A percentile compares a stretch with the other conserved stretches of the same genome.
phyloP scores from a whole-genome alignment of 2,888 invertebrate species.

The Monopis laevigella region DNA sequence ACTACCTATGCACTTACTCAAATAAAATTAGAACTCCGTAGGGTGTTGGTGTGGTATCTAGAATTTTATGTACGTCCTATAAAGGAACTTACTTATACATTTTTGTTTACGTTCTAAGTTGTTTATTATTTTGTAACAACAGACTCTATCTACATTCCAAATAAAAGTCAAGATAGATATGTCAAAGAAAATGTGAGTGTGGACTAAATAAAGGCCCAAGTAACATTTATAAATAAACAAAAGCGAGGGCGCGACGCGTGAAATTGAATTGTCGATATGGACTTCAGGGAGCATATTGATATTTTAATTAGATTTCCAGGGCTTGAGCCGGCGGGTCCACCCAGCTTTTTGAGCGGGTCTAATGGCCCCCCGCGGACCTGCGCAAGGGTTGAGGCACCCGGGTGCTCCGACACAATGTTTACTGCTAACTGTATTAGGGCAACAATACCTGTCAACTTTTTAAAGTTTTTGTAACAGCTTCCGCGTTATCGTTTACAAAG shows the following conservation, averaged over 20 bases:
- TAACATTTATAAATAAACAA: no score
- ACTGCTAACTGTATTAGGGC: slow-evolving; percentile 64
- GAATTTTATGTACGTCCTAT: no score
- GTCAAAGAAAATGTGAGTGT: no score
- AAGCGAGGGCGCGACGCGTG: slow-evolving; percentile 48
- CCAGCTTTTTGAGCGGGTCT: slow-evolving; percentile 62
- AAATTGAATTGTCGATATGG: slow-evolving; percentile 63
- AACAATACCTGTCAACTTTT: slow-evolving; percentile 58
- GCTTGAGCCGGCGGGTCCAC: slow-evolving; percentile 47
- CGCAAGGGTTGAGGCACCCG: slow-evolving; percentile 57
- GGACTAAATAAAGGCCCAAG: no score
- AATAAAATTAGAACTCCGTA: no score
- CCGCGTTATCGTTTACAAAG: slow-evolving; percentile 66
- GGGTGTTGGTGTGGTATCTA: no score
- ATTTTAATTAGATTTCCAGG: slow-evolving; percentile 68
- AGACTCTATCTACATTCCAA: no score
- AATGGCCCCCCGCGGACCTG: slow-evolving; percentile 63
- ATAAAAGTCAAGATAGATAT: no score
- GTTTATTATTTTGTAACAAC: no score
- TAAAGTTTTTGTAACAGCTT: slow-evolving; percentile 61
- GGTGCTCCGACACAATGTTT: slow-evolving; percentile 63
- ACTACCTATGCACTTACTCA: no score
- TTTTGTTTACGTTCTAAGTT: no score
- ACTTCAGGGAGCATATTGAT: slow-evolving; percentile 61
- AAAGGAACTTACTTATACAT: no score